Base-by-base conservation (phyloP, 2,113 vertebrate species). In the Polypterus senegalus region DNA sequence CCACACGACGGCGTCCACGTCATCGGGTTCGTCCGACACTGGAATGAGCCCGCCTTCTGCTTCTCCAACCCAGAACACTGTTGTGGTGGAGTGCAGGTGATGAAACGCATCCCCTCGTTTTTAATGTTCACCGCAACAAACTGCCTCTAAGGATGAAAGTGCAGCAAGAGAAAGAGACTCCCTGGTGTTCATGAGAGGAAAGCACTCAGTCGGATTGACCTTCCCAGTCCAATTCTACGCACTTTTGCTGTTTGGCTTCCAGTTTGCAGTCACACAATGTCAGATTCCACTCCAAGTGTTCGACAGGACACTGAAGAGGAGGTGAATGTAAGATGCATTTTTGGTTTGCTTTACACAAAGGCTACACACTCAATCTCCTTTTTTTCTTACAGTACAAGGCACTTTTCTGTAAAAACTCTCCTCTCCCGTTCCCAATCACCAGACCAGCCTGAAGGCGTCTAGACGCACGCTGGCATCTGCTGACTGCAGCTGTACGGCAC, bases 21-120 rank as follows among this genome's bases (percentile, higher is more conserved):
- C 96, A 3, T 97, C 96, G 4, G 94, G 88, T 52, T 98, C 96
- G 0, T 98, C 96, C 1, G 96, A 98, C 82, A 92, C 92, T 2
- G 92, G 88, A 46, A 95, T 97, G 94, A 97, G 93, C 67, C 96
- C 94, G 0, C 95, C 94, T 0, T 94, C 94, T 0, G 90, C 94
- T 11, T 98, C 96, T 64, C 96, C 96, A 65, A 82, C 92, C 47
- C 96, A 97, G 76, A 97, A 91, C 48, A 91, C 91, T 49, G 91
- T 99, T 53, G 93, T 92, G 45, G 91, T 98, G 47, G 96, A 98
- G 69, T 98, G 95, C 88, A 98, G 96, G 96, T 98, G 95, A 99
- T 98, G 80, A 79, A 69, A 79, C 69, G 46, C 76, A 75, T 76
- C 49, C 66, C 61, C 60, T 61, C 66, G 63, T 49, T 51, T 49